Base-by-base conservation (phyloP, 2,113 vertebrate genomes). In the Sturnira hondurensis region DNA sequence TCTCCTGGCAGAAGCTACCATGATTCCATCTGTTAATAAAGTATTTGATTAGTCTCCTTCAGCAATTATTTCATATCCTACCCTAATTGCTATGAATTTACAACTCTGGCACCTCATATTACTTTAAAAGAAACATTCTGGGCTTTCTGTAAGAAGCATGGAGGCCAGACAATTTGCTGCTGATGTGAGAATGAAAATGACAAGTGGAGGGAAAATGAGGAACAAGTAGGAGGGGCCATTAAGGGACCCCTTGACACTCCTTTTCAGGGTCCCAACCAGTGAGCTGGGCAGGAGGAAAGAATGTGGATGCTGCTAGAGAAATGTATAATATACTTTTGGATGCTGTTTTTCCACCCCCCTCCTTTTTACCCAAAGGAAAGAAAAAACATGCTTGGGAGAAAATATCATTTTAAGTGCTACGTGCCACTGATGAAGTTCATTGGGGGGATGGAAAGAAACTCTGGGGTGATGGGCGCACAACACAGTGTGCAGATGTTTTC, bases 1-100 rank as follows among this genome's bases (percentile, higher is more conserved):
- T 47, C 87, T 85, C 76, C 71, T 56, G 31, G 56, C 61, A 93
- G 82, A 87, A 80, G 54, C n/a, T 74, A 70, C 19, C 76, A 43
- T 17, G 52, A 70, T 82, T 94, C 65, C 45, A 96, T 54, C 36
- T 94, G 36, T 96, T n/a, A 31, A 93, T 93, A 92, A 95, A 92
- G 5, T 70, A 56, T 83, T 31, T 1, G 11, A 17, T 86, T 41
- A 28, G 68, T 83, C 82, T 93, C 43, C 67, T 7, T 78, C 20
- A 81, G 86, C n/a, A 52, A 33, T 76, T 92, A 90, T 26, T 95
- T 12, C 95, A 78, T 70, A 83, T 92, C 88, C 76, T 89, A 91
- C 36, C 68, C 84, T 96, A 97, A 70, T 0, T 54, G 76, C 67
- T 70, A 95, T 80, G 26, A 52, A 31, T 56, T 68, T 63, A 96